Conservation (phyloP, 2,113 vertebrate genomes). For the Diadophis punctatus region DNA sequence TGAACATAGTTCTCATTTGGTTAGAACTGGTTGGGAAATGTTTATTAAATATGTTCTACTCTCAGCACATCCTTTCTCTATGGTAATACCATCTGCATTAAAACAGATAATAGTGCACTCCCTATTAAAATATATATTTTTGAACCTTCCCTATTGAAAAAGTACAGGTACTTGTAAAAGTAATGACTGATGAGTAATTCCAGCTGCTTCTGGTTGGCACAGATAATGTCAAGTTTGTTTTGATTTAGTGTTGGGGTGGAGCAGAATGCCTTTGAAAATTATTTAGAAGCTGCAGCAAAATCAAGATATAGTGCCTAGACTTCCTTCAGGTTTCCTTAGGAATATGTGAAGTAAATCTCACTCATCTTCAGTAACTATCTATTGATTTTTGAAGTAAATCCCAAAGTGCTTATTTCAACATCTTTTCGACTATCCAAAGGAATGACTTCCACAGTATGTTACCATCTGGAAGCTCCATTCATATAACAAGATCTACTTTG, state of each 20-base stretch:
- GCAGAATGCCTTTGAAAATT: too few species aligned
- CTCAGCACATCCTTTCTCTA: background rate
- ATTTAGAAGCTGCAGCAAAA: too few species aligned
- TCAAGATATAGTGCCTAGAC: too few species aligned
- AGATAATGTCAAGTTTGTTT: background rate
- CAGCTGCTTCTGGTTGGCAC: background rate
- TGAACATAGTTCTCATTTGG: background rate
- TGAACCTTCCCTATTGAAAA: background rate
- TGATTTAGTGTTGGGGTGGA: too few species aligned
- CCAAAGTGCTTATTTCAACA: background rate
- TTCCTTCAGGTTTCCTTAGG: background rate
- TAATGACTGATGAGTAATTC: background rate
- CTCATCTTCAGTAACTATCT: background rate
- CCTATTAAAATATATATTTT: background rate
- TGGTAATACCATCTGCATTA: background rate
- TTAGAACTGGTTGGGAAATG: background rate
- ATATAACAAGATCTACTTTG: background rate
- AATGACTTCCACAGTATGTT: background rate
- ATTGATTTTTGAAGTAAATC: background rate
- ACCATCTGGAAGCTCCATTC: background rate
- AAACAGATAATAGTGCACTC: background rate
- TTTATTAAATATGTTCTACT: background rate
- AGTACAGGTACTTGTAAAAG: background rate
- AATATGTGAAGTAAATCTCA: background rate
- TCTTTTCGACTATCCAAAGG: background rate